A percentile compares a stretch with the other conserved stretches of the same genome.
phyloP scores from a whole-genome alignment of 2,113 vertebrate species.

The Danionella cerebrum region DNA sequence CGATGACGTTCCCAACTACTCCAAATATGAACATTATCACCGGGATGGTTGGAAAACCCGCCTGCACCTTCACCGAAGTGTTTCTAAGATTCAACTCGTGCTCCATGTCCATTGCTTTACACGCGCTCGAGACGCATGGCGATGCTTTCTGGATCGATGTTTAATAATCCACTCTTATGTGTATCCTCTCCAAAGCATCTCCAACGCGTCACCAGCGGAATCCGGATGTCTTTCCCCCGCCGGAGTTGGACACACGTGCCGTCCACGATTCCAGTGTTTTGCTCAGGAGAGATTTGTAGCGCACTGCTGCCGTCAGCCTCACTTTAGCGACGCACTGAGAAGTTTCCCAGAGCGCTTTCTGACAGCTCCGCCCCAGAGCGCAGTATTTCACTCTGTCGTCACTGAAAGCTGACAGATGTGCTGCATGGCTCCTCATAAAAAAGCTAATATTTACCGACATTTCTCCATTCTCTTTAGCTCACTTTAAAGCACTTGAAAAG shows the following conservation, averaged over 20 bases:
- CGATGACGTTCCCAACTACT: slow-evolving; percentile 87
- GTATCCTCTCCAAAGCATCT: background rate
- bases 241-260: background rate
- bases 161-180: background rate
- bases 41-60: slow-evolving; percentile 70
- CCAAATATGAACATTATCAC: slow-evolving; percentile 92
- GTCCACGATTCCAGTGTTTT: background rate
- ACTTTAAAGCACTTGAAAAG: background rate
- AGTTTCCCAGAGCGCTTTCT: background rate
- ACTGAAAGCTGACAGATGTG: background rate
- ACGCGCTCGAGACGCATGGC: background rate
- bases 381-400: background rate
- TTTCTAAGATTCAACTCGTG: background rate
- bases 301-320: background rate
- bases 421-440: background rate
- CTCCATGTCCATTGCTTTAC: background rate
- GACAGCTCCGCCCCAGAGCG: slow-evolving; percentile 5
- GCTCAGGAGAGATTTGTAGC: background rate
- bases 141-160: too few relatives aligned
- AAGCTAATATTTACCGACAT: background rate
- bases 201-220: background rate
- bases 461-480: background rate
- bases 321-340: background rate
- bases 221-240: too few relatives aligned
- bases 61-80: background rate